These are phyloP conservation scores for Etheostoma nigrum DNA, from an alignment of 2,797 vertebrate genomes.

Conservation along the genomic window DNA sequence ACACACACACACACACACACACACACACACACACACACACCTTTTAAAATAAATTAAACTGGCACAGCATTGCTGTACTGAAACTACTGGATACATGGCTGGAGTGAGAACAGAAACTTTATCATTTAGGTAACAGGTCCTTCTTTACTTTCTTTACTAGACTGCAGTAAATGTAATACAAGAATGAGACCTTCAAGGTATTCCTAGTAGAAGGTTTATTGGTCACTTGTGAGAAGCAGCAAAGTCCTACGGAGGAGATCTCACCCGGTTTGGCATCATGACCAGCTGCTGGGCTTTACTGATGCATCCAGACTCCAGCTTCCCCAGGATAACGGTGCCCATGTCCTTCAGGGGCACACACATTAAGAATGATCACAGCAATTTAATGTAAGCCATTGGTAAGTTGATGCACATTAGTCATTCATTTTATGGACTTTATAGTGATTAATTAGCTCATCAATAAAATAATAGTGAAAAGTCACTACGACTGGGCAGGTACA, in stretches of 20 bases:
- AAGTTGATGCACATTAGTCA: no score
- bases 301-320: conserved; percentile 97
- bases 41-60: neutral
- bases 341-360: conserved; percentile 88
- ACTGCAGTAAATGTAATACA: neutral
- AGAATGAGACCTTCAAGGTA: conserved; percentile 19
- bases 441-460: no score
- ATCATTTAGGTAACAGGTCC: conserved; percentile 1
- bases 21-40: no score
- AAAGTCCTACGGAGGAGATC: conserved; percentile 40
- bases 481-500: no score
- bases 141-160: neutral
- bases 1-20: no score
- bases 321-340: conserved; percentile 98
- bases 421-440: no score
- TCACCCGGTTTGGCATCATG: conserved; percentile 99
- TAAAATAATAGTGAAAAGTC: no score
- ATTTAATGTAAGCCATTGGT: neutral
- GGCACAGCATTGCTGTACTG: neutral
- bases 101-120: neutral
- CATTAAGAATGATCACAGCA: neutral
- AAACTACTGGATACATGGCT: neutral
- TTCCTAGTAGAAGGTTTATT: neutral
- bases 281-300: conserved; percentile 97
- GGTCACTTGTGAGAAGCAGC: neutral